Evolutionary conservation across 1,140 invertebrate genomes (phyloP).

Genomic region (Latrodectus geometricus): DNA sequence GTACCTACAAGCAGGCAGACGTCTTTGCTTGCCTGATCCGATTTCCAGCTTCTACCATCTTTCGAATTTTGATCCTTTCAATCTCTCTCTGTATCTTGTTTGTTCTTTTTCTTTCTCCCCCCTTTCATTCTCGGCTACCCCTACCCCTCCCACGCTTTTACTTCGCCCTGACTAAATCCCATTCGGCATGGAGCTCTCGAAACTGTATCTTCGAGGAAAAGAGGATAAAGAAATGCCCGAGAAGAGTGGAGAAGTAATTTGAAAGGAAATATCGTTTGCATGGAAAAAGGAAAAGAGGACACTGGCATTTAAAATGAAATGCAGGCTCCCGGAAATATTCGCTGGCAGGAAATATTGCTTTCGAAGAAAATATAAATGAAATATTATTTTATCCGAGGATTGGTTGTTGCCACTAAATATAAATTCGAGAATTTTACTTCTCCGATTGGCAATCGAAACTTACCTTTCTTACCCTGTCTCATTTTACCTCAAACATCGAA

Average conservation of each 20-base stretch:
- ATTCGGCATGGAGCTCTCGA: neutral
- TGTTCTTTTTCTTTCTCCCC: neutral
- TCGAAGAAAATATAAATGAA: neutral
- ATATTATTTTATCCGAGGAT: neutral
- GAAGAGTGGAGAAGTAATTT: slow-evolving; percentile 36
- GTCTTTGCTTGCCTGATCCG: slow-evolving; percentile 40
- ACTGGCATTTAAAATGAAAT: slow-evolving; percentile 45
- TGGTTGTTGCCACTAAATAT: neutral
- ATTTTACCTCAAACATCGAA: neutral
- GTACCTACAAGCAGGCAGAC: slow-evolving; percentile 4
- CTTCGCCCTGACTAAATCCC: slow-evolving; percentile 25
- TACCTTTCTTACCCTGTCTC: too few species aligned
- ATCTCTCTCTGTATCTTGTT: neutral
- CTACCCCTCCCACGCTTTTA: neutral
- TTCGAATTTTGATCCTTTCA: neutral
- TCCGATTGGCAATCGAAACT: neutral
- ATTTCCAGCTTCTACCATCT: slow-evolving; percentile 13
- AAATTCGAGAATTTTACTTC: neutral
- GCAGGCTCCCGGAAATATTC: neutral
- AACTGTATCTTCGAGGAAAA: slow-evolving; percentile 28
- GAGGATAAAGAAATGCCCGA: slow-evolving; percentile 21
- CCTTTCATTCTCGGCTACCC: neutral
- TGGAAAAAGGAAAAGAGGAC: neutral
- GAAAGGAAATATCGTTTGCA: slow-evolving; percentile 43
- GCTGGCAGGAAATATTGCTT: neutral